Evolutionary conservation across 2,797 vertebrate species (phyloP), one percentile per base, ranked within the genome.

Genomic region (Sebastes hubbsi): DNA sequence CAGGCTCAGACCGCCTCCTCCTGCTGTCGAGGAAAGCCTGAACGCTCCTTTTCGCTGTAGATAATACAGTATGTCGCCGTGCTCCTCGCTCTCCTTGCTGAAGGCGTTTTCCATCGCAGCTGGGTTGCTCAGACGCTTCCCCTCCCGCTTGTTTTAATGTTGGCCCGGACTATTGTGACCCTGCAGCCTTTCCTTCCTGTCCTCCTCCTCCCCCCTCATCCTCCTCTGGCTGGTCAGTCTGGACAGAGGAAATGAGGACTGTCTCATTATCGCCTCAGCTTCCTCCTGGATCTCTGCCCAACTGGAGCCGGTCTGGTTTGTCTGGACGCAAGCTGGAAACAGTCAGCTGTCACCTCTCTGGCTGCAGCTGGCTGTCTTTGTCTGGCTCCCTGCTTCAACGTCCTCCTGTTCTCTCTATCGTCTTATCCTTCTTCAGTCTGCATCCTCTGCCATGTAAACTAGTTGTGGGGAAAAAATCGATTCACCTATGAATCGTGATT

Each of bases 261-360:
- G 90, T 91, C 89, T 95, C 91, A 91, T 95, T 94, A 94, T 86
- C 91, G 36, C 65, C 76, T 78, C 49, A 82, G 87, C 88, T 89
- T 94, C 77, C 78, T 92, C 78, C 77, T 89, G 91, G 95, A 87
- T 65, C 22, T n/a, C 76, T 60, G 79, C 82, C 95, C 88, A 88
- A 67, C 90, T 87, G 78, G 76, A 76, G 56, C 72, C 4, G 58
- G 79, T 80, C 85, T 80, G 78, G 72, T 77, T 83, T 76, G 81
- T 84, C 61, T 68, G 79, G 52, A 93, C 75, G 61, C 36, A 25
- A 85, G 88, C 83, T 88, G 72, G 79, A 88, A 83, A 24, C 13
- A 54, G 87, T 92, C 84, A 82, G 81, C 80, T 77, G 66, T 91
- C 88, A 92, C 75, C 78, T 85, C 34, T 72, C 30, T 1, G 7